These are phyloP conservation scores for Petrolisthes manimaculis DNA, from an alignment of 2,888 invertebrate genomes.

Conservation along the genomic window DNA sequence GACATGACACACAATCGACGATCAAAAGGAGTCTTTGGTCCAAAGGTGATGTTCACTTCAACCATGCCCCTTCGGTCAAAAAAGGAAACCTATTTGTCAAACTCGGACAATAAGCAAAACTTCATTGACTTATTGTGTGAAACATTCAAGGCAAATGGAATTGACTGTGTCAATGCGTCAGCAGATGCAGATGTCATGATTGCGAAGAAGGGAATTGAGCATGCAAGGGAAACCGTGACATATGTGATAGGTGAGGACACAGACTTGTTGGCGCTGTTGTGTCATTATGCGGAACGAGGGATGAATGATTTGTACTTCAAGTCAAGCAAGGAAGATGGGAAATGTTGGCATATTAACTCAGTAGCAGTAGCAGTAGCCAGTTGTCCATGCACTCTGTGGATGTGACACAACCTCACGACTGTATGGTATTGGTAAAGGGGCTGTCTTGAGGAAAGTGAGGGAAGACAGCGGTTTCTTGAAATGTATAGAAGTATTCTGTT, in stretches of 20 bases:
- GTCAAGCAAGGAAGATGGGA: no score
- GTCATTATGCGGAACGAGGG: neutral
- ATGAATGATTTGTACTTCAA: conserved; percentile 1
- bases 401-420: conserved; percentile 1
- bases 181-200: neutral
- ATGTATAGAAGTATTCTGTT: neutral
- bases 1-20: conserved; percentile 1
- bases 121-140: neutral
- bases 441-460: no score
- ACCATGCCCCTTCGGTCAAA: neutral
- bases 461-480: no score
- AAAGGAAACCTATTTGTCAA: neutral
- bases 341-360: neutral
- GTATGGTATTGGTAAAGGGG: neutral
- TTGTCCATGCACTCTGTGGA: neutral
- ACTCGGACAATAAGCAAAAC: neutral
- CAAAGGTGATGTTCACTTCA: neutral
- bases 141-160: neutral
- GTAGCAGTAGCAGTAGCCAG: neutral
- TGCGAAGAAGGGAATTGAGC: neutral
- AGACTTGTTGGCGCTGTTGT: no score
- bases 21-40: neutral
- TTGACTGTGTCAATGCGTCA: neutral
- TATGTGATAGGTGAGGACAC: neutral
- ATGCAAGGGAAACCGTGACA: neutral